Evolutionary conservation across 2,797 vertebrate genomes (phyloP).

Genomic region (Propithecus deckenii): DNA sequence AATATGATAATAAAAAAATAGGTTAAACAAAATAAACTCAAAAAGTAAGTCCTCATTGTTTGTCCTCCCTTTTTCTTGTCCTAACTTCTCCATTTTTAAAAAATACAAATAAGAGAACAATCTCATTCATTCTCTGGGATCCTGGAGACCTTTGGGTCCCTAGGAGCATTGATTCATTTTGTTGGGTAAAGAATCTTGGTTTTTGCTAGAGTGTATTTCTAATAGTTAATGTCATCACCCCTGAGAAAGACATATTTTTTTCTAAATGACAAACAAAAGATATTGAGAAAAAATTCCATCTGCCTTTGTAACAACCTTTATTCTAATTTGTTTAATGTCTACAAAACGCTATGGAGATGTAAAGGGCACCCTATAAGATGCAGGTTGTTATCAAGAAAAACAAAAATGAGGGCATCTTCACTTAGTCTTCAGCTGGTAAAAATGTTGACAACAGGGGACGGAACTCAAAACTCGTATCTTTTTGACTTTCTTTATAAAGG

Average conservation of each 20-base stretch:
- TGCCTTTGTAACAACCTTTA: background rate
- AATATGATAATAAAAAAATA: background rate
- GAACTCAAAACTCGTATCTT: background rate
- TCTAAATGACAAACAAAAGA: constrained; percentile 31
- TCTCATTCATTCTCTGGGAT: background rate
- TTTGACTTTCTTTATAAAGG: background rate
- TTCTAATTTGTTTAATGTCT: background rate
- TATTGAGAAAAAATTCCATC: constrained; percentile 8
- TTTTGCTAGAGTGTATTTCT: background rate
- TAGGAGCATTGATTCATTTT: background rate
- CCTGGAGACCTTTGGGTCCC: background rate
- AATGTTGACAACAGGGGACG: background rate
- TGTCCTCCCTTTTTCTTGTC: background rate
- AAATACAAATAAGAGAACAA: background rate
- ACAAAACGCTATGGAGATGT: background rate
- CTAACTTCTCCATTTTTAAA: background rate
- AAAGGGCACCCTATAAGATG: background rate
- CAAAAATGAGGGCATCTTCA: background rate
- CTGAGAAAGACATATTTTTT: background rate
- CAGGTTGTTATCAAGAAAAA: background rate
- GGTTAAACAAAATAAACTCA: background rate
- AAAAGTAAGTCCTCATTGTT: background rate
- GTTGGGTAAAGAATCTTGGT: background rate
- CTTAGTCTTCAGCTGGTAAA: background rate
- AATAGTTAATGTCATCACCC: background rate